phyloP scores from a whole-genome alignment of 1,140 invertebrate species.

The Sarcophaga peregrina region DNA sequence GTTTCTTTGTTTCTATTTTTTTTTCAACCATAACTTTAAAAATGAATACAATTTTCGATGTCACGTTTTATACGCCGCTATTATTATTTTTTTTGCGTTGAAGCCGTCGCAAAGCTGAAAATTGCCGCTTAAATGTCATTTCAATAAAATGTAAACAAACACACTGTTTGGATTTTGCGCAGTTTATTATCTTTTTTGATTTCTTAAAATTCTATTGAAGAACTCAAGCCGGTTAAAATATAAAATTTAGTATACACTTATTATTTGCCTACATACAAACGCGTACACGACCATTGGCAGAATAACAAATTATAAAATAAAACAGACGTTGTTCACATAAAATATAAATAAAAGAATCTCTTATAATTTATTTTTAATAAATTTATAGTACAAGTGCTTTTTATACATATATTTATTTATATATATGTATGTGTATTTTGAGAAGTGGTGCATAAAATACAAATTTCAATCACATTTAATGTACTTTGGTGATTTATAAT shows the following conservation, averaged over 20 bases:
- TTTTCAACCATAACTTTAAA: no score
- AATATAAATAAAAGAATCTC: no score
- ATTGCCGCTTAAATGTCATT: no score
- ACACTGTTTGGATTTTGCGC: not conserved
- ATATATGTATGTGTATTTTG: conserved; percentile 6
- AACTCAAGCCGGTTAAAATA: conserved; percentile 38
- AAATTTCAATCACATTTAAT: no score
- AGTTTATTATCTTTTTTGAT: not conserved
- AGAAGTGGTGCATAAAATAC: not conserved
- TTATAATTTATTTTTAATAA: not conserved
- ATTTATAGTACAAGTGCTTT: not conserved
- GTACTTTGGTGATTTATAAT: not conserved
- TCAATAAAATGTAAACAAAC: conserved; percentile 29
- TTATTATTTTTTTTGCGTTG: no score
- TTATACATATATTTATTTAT: not conserved
- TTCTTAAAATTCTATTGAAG: not conserved
- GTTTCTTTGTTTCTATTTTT: no score
- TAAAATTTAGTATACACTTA: conserved; percentile 29
- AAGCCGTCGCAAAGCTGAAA: no score
- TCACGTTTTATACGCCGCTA: no score
- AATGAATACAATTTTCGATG: no score
- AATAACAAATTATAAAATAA: not conserved
- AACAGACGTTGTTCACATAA: no score
- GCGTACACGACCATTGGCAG: conserved; percentile 4
- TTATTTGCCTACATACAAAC: conserved; percentile 8